Conservation (phyloP, 2,888 invertebrate species). For the Drosophila kanekoi region DNA sequence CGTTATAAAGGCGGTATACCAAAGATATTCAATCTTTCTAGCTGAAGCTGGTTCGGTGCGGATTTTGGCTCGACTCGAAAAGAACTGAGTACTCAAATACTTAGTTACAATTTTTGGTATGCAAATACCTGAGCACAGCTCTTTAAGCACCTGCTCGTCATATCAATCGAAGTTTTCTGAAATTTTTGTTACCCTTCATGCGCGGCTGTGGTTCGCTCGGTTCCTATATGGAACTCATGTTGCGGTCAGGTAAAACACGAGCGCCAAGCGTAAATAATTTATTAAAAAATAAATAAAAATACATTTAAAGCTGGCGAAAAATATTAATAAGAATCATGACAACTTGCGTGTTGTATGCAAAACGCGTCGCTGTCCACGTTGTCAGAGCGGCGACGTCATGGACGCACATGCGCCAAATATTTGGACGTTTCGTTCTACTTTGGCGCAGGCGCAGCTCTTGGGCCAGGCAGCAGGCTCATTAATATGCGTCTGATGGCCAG, state of each 20-base stretch:
- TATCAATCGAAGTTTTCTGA: not conserved
- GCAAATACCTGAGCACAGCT: too few relatives aligned
- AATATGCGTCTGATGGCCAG: constrained; percentile 36
- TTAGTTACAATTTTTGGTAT: too few relatives aligned
- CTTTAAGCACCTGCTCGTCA: not conserved
- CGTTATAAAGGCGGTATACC: too few relatives aligned
- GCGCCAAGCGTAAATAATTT: constrained; percentile 6
- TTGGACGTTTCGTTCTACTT: constrained; percentile 79
- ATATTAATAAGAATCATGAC: constrained; percentile 40
- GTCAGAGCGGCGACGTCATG: constrained; percentile 35
- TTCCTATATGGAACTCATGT: constrained; percentile 27
- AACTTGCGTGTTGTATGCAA: constrained; percentile 36
- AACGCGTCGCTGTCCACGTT: constrained; percentile 42
- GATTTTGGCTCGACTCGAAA: too few relatives aligned
- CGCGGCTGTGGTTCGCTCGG: constrained; percentile 4
- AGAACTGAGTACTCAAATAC: too few relatives aligned
- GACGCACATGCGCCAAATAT: constrained; percentile 72
- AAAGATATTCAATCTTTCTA: too few relatives aligned
- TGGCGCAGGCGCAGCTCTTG: constrained; percentile 49
- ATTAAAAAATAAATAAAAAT: constrained; percentile 11
- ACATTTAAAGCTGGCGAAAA: constrained; percentile 29
- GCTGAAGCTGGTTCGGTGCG: too few relatives aligned
- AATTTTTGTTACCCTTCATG: constrained; percentile 16
- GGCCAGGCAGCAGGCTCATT: constrained; percentile 23
- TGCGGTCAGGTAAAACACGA: constrained; percentile 43